Evolutionary conservation across 2,797 vertebrate species (phyloP).

Genomic region (Eulemur coronatus): DNA sequence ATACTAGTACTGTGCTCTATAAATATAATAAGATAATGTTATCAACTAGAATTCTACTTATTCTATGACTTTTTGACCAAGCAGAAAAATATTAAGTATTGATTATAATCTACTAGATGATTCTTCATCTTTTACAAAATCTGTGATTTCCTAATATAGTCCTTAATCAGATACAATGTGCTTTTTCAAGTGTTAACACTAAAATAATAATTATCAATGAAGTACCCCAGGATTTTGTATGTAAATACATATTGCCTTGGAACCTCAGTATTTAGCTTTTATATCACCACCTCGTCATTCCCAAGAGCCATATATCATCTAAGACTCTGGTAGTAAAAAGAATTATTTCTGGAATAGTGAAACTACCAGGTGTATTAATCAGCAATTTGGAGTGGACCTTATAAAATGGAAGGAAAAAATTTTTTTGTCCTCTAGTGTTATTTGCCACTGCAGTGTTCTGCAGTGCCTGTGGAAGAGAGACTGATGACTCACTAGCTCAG

Average conservation of each 20-base stretch:
- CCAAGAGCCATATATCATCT: neutral
- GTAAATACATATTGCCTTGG: slow-evolving; percentile 4
- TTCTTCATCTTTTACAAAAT: neutral
- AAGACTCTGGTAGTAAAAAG: slow-evolving; percentile 1
- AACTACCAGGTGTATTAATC: neutral
- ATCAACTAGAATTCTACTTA: neutral
- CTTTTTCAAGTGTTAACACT: slow-evolving; percentile 19
- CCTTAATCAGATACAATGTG: neutral
- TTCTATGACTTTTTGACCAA: slow-evolving; percentile 30
- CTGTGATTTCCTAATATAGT: neutral
- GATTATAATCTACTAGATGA: neutral
- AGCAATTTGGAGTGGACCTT: neutral
- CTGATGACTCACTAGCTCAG: slow-evolving; percentile 63
- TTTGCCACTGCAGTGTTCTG: slow-evolving; percentile 37
- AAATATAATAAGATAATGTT: neutral
- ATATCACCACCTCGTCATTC: neutral
- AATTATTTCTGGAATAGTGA: slow-evolving; percentile 29
- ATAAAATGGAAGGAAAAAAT: neutral
- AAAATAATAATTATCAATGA: neutral
- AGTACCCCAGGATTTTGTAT: neutral
- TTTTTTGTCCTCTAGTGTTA: neutral
- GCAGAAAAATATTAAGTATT: slow-evolving; percentile 20
- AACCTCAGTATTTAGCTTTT: slow-evolving; percentile 28
- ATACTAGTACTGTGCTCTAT: neutral
- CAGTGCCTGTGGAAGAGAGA: neutral